A percentile compares a stretch with the other conserved stretches of the same genome.
These are phyloP conservation scores for Melipona quadrifasciata DNA, from an alignment of 1,140 invertebrate genomes.

Conservation along the genomic window DNA sequence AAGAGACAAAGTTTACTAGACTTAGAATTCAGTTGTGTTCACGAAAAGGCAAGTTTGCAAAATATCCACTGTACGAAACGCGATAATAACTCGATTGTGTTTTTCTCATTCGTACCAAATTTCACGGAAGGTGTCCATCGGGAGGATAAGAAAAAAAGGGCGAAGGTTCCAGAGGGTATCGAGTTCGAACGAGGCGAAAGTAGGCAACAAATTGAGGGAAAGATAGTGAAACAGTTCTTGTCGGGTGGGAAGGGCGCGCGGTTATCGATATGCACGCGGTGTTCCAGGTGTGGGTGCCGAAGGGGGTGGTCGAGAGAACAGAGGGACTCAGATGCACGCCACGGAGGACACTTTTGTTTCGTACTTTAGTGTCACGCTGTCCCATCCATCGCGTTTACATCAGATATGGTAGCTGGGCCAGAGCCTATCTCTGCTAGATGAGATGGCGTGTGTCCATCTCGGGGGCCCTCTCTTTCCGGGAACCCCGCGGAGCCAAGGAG, in stretches of 20 bases:
- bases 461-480: constrained; percentile 68
- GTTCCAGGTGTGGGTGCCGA: constrained; percentile 50
- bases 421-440: constrained; percentile 68
- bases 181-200: constrained; percentile 9
- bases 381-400: constrained; percentile 70
- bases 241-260: background rate
- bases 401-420: constrained; percentile 71
- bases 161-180: background rate
- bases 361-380: constrained; percentile 63
- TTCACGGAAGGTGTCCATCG: background rate
- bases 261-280: background rate
- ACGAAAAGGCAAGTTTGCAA: background rate
- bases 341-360: constrained; percentile 66
- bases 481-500: constrained; percentile 66
- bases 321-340: constrained; percentile 29
- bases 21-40: background rate
- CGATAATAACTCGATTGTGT: background rate
- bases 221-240: constrained; percentile 33
- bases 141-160: background rate
- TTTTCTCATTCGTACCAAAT: background rate
- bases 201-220: constrained; percentile 32
- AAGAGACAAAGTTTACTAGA: too few species aligned
- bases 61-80: background rate
- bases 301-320: constrained; percentile 32
- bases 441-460: constrained; percentile 70